Percentiles rank a stretch among this genome's conserved stretches.
phyloP scores from a whole-genome alignment of 2,888 invertebrate genomes.

The Ophioninae sp. region DNA sequence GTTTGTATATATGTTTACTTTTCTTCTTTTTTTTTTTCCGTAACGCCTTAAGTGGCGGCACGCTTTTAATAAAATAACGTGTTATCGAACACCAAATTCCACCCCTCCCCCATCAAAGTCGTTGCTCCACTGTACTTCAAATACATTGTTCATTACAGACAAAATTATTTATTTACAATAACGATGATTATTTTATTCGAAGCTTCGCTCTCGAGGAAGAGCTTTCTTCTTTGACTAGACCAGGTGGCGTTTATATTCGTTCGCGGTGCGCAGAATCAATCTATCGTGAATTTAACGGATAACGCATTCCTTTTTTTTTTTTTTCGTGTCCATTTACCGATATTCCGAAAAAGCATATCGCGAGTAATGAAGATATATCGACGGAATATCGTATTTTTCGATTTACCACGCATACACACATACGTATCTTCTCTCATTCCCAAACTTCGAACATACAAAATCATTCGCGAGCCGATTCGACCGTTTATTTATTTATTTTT shows the following conservation, averaged over 20 bases:
- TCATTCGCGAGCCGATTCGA: too few species aligned
- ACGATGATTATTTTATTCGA: slow-evolving; percentile 41
- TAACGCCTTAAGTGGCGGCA: background rate
- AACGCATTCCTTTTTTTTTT: slow-evolving; percentile 38
- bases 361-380: too few species aligned
- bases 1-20: slow-evolving; percentile 24
- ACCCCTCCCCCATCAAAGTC: slow-evolving; percentile 5
- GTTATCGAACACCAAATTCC: slow-evolving; percentile 14
- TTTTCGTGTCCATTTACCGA: background rate
- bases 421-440: too few species aligned
- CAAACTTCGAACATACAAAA: too few species aligned
- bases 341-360: too few species aligned
- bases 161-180: slow-evolving; percentile 60
- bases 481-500: slow-evolving; percentile 23
- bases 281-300: slow-evolving; percentile 40
- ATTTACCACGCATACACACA: too few species aligned
- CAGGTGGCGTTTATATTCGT: slow-evolving; percentile 34
- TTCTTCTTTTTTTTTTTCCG: slow-evolving; percentile 12
- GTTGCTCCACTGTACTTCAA: slow-evolving; percentile 59
- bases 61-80: slow-evolving; percentile 8
- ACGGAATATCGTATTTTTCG: too few species aligned
- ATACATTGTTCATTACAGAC: slow-evolving; percentile 59
- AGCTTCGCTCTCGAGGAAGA: slow-evolving; percentile 35
- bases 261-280: slow-evolving; percentile 48
- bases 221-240: slow-evolving; percentile 56